Evolutionary conservation across 2,888 invertebrate genomes (phyloP).

Genomic region (Panopea generosa): DNA sequence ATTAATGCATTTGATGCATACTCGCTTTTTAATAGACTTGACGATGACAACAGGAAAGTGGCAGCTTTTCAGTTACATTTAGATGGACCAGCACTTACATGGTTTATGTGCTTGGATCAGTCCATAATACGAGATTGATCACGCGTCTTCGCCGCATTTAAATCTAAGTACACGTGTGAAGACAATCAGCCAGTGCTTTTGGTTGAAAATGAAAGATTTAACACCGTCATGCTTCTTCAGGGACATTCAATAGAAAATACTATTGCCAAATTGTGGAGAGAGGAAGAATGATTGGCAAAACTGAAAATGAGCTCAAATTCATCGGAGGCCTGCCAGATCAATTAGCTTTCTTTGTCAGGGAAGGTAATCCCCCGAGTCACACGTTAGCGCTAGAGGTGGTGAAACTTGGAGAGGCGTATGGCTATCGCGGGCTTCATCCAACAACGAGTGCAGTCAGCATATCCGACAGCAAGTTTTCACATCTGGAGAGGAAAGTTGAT

Average conservation of each 20-base stretch:
- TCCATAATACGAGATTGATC: constrained; percentile 10
- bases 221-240: constrained; percentile 6
- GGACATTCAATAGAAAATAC: constrained; percentile 34
- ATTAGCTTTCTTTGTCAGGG: constrained; percentile 42
- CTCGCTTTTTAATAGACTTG: no score
- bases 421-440: constrained; percentile 6
- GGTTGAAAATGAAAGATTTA: constrained; percentile 34
- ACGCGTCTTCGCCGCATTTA: constrained; percentile 7
- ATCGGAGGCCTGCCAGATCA: constrained; percentile 23
- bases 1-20: no score
- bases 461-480: no score
- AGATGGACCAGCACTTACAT: constrained; percentile 29
- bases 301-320: constrained; percentile 28
- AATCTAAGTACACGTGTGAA: not conserved
- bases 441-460: not conserved
- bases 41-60: not conserved
- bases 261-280: constrained; percentile 38
- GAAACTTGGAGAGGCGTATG: constrained; percentile 43
- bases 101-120: constrained; percentile 14
- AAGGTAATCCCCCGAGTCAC: constrained; percentile 12
- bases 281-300: constrained; percentile 29
- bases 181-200: constrained; percentile 24
- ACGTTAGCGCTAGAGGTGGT: constrained; percentile 21
- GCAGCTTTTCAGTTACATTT: constrained; percentile 39
- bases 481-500: no score